Evolutionary conservation across 1,140 invertebrate species (phyloP), one percentile per base, ranked within the genome.

Genomic region (Penaeus chinensis): DNA sequence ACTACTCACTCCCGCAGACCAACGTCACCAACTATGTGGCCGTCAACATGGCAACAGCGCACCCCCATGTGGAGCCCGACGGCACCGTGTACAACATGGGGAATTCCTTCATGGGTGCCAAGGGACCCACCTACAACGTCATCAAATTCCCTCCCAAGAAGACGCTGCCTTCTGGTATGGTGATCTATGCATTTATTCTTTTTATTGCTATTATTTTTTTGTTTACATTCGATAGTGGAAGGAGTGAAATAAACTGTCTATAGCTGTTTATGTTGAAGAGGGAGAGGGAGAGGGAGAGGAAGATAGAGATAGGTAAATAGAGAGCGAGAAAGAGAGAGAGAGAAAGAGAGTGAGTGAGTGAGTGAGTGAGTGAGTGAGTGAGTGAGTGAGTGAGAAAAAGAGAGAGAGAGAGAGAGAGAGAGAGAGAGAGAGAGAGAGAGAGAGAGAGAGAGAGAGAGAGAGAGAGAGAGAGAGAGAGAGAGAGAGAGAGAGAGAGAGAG

Each of bases 31-130:
- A 87, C 0, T 84, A 83, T 65, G 62, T 91, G 1, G 82, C 91
- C 2, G 89, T 92, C 3, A 90, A 92, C 74, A 82, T 82, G 54
- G 91, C 91, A 0, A 91, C 91, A 18, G 92, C 92, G n/a, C 92
- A 92, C 85, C 91, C 91, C 7, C 92, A 92, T 79, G 87, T 90
- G 60, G 91, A 90, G 32, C 47, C 61, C 24, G 90, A 92, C 88
- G 92, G 91, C 20, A 90, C 90, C 18, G 90, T 91, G 42, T 90
- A 90, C 54, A 91, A 91, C 66, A 74, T 91, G 47, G 91, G 91
- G 10, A 90, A 63, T 77, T 85, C 80, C 63, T 87, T 83, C 62
- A 42, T n/a, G 22, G 27, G 65, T 0, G 37, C n/a, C 5, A 42
- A 65, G 32, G 78, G 54, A 13, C 80, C 85, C 16, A 27, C 32